Conservation (phyloP, 2,888 invertebrate species). For the Artemia sinica region DNA sequence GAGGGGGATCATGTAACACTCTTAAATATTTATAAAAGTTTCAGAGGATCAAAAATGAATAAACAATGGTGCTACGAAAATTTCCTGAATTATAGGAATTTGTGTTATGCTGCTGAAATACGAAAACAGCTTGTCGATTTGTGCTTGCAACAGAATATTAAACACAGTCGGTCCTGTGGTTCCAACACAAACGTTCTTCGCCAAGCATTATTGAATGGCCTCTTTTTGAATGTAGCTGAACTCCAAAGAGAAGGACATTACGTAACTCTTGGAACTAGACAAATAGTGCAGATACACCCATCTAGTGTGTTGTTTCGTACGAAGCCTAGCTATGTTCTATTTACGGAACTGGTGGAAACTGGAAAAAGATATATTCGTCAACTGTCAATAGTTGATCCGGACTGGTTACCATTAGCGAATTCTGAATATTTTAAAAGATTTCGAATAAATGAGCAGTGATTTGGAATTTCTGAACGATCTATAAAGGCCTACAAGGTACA, state of each 20-base stretch:
- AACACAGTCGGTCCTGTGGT: slow-evolving; percentile 45
- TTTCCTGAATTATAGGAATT: slow-evolving; percentile 62
- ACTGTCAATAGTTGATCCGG: slow-evolving; percentile 54
- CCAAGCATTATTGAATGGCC: slow-evolving; percentile 59
- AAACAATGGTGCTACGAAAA: slow-evolving; percentile 76
- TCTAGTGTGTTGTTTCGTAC: slow-evolving; percentile 54
- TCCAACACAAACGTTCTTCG: slow-evolving; percentile 36
- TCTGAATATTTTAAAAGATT: not conserved
- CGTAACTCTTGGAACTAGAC: slow-evolving; percentile 42
- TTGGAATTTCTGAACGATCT: too few relatives aligned
- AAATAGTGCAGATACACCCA: slow-evolving; percentile 64
- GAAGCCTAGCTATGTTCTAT: slow-evolving; percentile 55
- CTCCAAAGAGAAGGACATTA: slow-evolving; percentile 53
- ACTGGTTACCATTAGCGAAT: slow-evolving; percentile 43
- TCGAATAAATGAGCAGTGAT: not conserved
- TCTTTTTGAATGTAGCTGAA: slow-evolving; percentile 73
- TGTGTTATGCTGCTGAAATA: slow-evolving; percentile 60
- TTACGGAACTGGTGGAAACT: slow-evolving; percentile 73
- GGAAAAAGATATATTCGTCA: slow-evolving; percentile 59
- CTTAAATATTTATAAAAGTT: slow-evolving; percentile 69
- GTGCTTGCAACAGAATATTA: slow-evolving; percentile 38
- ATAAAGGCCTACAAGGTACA: too few relatives aligned
- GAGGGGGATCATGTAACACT: slow-evolving; percentile 83
- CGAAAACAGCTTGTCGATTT: slow-evolving; percentile 58
- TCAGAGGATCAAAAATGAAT: slow-evolving; percentile 45